Base-by-base conservation (phyloP, 2,113 vertebrate species). In the Callipepla californica region DNA sequence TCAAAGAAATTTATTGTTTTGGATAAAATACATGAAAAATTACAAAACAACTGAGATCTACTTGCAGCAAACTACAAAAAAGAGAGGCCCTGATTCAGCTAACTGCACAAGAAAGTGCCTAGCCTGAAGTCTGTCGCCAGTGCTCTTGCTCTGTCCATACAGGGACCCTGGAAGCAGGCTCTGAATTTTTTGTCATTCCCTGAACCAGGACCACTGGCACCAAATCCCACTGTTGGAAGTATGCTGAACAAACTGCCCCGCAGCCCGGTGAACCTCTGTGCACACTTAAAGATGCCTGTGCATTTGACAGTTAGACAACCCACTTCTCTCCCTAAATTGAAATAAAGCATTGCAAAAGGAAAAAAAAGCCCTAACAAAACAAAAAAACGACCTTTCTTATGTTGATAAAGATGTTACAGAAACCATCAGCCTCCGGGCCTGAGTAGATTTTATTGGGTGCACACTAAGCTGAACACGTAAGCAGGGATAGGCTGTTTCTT, bases 1-100 rank as follows among this genome's bases (percentile, higher is more conserved):
- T 73, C 90, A 93, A 92, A 86, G 57, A 84, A 80, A n/a, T 84
- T 84, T 88, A 85, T 45, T 95, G 61, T 69, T 95, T 93, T 73
- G 53, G 62, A 75, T 76, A 88, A 83, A 88, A 75, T 68, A 90
- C 2, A 21, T 47, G 65, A 94, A 94, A 94, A 80, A 55, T 36
- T 76, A 65, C 26, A 45, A 45, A 92, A 69, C 17, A 58, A 76
- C 48, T 28, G 38, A 51, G 22, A 72, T 70, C 57, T 78, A 53
- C 68, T 66, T 48, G 75, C 8, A 94, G 20, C 7, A 30, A 84
- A 62, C 23, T 30, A 47, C n/a, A 13, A 66, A 45, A 13, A 13
- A 15, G 1, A 80, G 16, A 90, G 51, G 21, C 26, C 9, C 12
- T 3, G 23, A 68, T 78, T 88, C 44, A 81, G 42, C 28, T 25